These are phyloP conservation scores for Nymphalis io DNA, from an alignment of 1,140 invertebrate genomes.

Conservation along the genomic window DNA sequence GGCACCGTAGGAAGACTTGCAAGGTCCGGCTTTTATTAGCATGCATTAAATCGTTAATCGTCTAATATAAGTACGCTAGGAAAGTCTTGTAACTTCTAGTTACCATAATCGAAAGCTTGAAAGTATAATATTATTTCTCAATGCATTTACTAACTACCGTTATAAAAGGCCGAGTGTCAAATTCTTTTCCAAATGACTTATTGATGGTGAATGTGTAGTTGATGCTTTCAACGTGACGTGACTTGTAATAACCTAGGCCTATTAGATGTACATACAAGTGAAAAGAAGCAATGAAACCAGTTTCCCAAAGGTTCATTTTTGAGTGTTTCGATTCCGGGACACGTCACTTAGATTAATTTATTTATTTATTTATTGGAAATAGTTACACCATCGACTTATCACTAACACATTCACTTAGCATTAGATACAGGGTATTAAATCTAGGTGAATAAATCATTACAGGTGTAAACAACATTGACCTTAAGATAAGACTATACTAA, in stretches of 20 bases:
- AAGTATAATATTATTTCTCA: slow-evolving; percentile 2
- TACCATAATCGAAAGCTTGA: not conserved
- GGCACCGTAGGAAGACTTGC: not conserved
- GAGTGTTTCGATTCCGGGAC: not conserved
- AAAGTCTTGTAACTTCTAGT: not conserved
- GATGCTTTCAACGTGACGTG: slow-evolving; percentile 14
- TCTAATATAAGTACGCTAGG: not conserved
- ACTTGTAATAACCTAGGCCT: slow-evolving; percentile 3
- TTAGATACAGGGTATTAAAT: too few relatives aligned
- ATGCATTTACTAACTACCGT: not conserved
- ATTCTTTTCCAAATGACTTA: slow-evolving; percentile 5
- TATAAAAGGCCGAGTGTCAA: not conserved
- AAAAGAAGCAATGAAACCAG: not conserved
- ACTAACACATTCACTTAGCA: too few relatives aligned
- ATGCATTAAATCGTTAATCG: not conserved
- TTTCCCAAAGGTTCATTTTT: not conserved
- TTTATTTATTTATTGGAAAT: not conserved
- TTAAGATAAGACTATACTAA: too few relatives aligned
- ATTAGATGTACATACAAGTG: not conserved
- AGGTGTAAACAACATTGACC: too few relatives aligned
- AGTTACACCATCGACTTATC: too few relatives aligned
- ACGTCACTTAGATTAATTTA: not conserved
- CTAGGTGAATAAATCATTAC: too few relatives aligned
- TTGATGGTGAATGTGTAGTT: slow-evolving; percentile 4
- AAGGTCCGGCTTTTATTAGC: not conserved